These are phyloP conservation scores for Glossophaga mutica DNA, from an alignment of 2,797 vertebrate genomes.

Conservation along the genomic window DNA sequence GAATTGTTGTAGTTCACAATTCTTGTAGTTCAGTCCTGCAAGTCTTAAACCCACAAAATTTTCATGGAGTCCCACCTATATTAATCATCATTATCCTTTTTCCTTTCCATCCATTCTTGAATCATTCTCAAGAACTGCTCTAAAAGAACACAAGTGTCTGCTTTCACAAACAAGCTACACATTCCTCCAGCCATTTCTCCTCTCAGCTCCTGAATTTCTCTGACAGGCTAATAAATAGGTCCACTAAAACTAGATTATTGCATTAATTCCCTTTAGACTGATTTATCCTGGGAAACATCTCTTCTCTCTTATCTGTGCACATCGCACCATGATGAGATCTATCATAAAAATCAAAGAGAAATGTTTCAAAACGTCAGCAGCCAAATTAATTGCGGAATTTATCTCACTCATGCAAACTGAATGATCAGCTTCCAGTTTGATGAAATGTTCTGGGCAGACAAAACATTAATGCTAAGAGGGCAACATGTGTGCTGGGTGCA, in stretches of 20 bases:
- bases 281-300: background rate
- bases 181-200: background rate
- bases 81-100: background rate
- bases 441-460: background rate
- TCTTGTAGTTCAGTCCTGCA: background rate
- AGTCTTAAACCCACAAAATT: background rate
- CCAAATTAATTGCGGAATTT: constrained; percentile 10
- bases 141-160: background rate
- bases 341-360: constrained; percentile 31
- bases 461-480: background rate
- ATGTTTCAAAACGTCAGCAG: background rate
- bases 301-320: background rate
- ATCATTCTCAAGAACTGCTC: background rate
- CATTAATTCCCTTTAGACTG: constrained; percentile 13
- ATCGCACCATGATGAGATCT: background rate
- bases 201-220: background rate
- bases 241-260: background rate
- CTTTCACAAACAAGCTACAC: background rate
- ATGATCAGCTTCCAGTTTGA: background rate
- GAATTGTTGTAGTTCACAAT: background rate
- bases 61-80: background rate
- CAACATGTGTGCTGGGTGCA: background rate
- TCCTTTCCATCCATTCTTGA: background rate
- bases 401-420: background rate
- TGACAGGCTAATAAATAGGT: background rate